Base-by-base conservation (phyloP, 1,140 invertebrate genomes). In the Stegodyphus dumicola region DNA sequence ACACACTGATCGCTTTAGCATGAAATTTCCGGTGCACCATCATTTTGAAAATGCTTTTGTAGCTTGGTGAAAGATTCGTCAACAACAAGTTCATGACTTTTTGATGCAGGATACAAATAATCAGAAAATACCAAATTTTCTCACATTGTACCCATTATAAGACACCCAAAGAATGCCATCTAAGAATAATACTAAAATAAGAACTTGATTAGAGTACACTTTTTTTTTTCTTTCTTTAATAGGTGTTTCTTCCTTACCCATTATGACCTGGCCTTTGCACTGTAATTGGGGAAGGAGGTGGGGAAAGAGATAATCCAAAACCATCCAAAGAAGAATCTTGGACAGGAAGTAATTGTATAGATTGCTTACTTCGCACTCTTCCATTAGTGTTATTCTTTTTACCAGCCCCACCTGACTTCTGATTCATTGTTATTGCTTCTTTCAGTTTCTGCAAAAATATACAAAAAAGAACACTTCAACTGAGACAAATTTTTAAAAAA, bases 401-500 rank as follows among this genome's bases (percentile, higher is more conserved):
- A 17, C 18, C 17, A 60, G 51, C n/a, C 6, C 48, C 7, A 53
- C 11, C 11, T 1, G 15, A 13, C 18, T 81, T 81, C 11, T 81
- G 52, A 56, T 81, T 81, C 33, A 74, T 6, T 52, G 48, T 60
- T 11, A 85, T 6, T 2, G 77, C 89, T 88, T 92, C 89, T 86
- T 92, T 92, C 77, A 92, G 84, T 89, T 91, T 91, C 92, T 92
- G 77, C 18, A 90, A 80, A 77, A 49, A 71, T 71, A 11, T 11
- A 60, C 56, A 60, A 60, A 60, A 15, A 51, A 71, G 69, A 51
- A 49, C 6, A 13, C n/a, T 10, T 71, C 48, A 49, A 49, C 49
- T 11, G 2, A 71, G 3, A 33, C 3, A 33, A 33, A 33, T 33
- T 33, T 1, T 1, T 1, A 33, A 33, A 33, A 33, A 33, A 33